Percentiles rank a stretch among this genome's conserved stretches.
These are phyloP conservation scores for Drosophila trichaetosa DNA, from an alignment of 2,888 invertebrate genomes.

Conservation along the genomic window DNA sequence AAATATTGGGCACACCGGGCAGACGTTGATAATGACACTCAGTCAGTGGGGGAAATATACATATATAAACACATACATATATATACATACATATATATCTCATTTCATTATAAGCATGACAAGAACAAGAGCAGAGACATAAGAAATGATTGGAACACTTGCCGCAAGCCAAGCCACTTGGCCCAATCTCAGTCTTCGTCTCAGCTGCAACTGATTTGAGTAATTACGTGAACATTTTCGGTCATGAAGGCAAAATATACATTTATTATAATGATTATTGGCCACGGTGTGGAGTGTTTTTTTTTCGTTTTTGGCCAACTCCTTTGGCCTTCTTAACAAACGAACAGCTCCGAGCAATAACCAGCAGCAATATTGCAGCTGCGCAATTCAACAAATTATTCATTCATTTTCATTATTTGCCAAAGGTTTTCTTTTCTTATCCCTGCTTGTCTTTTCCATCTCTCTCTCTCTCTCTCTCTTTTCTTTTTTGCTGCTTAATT, in stretches of 20 bases:
- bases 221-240: slow-evolving; percentile 31
- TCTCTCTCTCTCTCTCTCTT: background rate
- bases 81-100: slow-evolving; percentile 25
- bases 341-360: slow-evolving; percentile 8
- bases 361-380: slow-evolving; percentile 43
- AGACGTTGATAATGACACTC: slow-evolving; percentile 61
- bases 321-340: background rate
- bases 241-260: slow-evolving; percentile 9
- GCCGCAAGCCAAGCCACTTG: background rate
- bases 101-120: slow-evolving; percentile 46
- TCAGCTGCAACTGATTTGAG: slow-evolving; percentile 33
- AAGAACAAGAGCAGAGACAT: background rate
- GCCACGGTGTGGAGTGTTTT: background rate
- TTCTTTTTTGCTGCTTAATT: slow-evolving; percentile 4
- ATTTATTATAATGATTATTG: slow-evolving; percentile 31
- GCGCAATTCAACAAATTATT: slow-evolving; percentile 61
- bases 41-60: slow-evolving; percentile 3
- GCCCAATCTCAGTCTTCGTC: background rate
- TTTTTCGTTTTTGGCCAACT: background rate
- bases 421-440: slow-evolving; percentile 12
- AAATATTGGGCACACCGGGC: slow-evolving; percentile 57
- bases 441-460: background rate
- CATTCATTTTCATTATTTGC: slow-evolving; percentile 65
- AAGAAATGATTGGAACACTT: slow-evolving; percentile 19
- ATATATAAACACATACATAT: slow-evolving; percentile 4